Evolutionary conservation across 1,140 invertebrate species (phyloP).

Genomic region (Coptotermes formosanus): DNA sequence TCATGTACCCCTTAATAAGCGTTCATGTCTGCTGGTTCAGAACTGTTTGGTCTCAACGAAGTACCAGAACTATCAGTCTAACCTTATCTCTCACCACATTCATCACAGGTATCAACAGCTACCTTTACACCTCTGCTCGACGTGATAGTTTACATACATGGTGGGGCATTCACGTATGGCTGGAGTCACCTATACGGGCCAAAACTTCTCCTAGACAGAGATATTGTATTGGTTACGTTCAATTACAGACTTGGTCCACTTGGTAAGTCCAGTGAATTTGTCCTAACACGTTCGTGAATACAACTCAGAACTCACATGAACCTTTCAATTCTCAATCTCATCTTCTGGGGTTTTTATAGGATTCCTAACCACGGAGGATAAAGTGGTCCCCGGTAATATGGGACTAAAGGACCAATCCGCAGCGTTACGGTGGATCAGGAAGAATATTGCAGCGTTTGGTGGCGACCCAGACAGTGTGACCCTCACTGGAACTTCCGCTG

Average conservation of each 20-base stretch:
- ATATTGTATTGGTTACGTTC: conserved; percentile 42
- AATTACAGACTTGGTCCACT: conserved; percentile 43
- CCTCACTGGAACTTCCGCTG: background rate
- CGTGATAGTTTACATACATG: conserved; percentile 36
- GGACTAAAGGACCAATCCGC: background rate
- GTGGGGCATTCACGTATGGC: conserved; percentile 40
- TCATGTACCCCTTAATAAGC: too few species aligned
- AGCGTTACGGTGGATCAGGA: background rate
- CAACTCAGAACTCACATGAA: background rate
- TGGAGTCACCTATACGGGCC: conserved; percentile 42
- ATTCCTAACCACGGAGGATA: background rate
- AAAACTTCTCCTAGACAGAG: conserved; percentile 44
- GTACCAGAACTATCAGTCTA: too few species aligned
- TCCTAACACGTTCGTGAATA: background rate
- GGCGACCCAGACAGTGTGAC: background rate
- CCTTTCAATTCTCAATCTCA: background rate
- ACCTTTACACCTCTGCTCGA: conserved; percentile 24
- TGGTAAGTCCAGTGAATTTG: conserved; percentile 33
- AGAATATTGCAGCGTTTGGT: background rate
- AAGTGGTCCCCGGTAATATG: background rate
- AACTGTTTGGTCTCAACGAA: too few species aligned
- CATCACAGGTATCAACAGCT: too few species aligned
- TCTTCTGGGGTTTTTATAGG: background rate
- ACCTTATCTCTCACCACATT: too few species aligned
- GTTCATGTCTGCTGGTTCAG: too few species aligned